These are phyloP conservation scores for Ectobius pallidus DNA, from an alignment of 2,888 invertebrate genomes.

Conservation along the genomic window DNA sequence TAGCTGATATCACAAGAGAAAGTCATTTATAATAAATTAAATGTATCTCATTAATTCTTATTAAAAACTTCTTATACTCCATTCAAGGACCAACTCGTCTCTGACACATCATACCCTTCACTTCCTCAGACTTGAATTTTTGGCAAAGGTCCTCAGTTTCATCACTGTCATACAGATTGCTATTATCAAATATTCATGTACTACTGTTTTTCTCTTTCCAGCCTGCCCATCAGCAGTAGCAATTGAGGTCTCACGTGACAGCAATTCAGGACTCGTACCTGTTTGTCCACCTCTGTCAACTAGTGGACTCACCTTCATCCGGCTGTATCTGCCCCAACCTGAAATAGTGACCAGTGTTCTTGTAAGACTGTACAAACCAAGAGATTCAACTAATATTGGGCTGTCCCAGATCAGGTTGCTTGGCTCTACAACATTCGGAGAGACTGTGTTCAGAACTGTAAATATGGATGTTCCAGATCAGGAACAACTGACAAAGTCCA, in stretches of 20 bases:
- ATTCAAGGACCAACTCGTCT: no score
- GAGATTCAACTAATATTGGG: slow-evolving; percentile 89
- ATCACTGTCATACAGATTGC: no score
- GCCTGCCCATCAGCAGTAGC: slow-evolving; percentile 90
- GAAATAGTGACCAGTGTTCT: slow-evolving; percentile 86
- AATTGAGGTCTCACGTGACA: slow-evolving; percentile 83
- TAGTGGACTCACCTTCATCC: slow-evolving; percentile 86
- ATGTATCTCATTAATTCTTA: no score
- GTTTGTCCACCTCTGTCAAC: slow-evolving; percentile 86
- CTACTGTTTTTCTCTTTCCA: slow-evolving; percentile 54
- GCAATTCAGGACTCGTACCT: slow-evolving; percentile 77
- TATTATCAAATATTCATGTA: no score
- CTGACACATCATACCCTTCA: no score
- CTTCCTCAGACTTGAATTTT: no score
- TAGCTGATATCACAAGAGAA: no score
- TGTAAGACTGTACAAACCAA: slow-evolving; percentile 78
- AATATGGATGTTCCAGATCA: slow-evolving; percentile 59
- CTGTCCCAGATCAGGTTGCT: slow-evolving; percentile 84
- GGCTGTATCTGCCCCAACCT: slow-evolving; percentile 80
- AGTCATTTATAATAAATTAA: no score
- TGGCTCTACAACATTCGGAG: slow-evolving; percentile 84
- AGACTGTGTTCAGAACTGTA: slow-evolving; percentile 52
- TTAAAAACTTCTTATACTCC: no score
- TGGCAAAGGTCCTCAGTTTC: no score
- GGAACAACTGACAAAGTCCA: slow-evolving; percentile 61